Percentiles rank a stretch among this genome's conserved stretches.
These are phyloP conservation scores for Diadophis punctatus DNA, from an alignment of 2,113 vertebrate genomes.

Conservation along the genomic window DNA sequence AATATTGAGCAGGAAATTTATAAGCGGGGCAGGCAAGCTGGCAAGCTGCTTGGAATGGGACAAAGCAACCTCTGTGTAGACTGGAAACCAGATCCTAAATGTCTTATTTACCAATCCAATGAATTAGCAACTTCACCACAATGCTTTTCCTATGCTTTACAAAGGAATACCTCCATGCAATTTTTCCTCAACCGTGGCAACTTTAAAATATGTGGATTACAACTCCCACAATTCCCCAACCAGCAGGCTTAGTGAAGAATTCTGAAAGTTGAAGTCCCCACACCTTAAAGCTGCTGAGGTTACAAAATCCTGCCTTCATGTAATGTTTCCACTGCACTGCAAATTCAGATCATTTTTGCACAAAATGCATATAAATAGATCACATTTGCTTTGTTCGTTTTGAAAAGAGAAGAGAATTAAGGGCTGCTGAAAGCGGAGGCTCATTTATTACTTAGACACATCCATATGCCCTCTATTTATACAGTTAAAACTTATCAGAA, in stretches of 20 bases:
- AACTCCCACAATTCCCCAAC: neutral
- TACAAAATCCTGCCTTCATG: neutral
- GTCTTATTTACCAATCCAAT: neutral
- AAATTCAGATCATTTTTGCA: neutral
- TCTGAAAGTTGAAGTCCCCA: neutral
- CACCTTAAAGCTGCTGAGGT: neutral
- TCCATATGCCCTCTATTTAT: neutral
- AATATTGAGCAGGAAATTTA: neutral
- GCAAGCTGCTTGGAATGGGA: neutral
- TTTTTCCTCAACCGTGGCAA: neutral
- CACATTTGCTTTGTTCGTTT: neutral
- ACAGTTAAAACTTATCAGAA: neutral
- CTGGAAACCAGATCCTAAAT: neutral
- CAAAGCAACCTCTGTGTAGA: neutral
- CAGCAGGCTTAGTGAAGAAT: neutral
- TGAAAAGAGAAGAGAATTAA: neutral
- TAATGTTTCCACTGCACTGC: neutral
- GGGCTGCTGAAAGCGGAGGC: neutral
- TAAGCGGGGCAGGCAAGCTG: neutral
- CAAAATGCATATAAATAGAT: neutral
- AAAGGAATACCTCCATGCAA: neutral
- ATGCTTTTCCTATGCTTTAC: too few relatives aligned
- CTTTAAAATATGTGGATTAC: neutral
- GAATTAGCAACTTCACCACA: neutral
- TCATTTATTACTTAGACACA: neutral